Conservation (phyloP, 2,113 vertebrate species). For the Platanista minor region DNA sequence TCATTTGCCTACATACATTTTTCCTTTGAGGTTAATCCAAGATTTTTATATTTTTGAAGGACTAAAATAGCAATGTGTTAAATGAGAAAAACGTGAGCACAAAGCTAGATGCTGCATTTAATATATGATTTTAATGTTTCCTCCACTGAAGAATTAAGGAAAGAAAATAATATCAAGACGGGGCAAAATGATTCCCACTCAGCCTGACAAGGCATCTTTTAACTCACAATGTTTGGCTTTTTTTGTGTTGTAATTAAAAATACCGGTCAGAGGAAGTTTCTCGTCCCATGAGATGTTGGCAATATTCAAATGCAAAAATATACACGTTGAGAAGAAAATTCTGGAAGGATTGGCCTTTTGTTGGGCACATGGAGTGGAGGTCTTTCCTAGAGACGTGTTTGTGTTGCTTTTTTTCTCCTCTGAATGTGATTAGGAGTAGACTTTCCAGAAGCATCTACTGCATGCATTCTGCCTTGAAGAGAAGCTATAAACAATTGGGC, state of each 20-base stretch:
- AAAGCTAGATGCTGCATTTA: conserved; percentile 1
- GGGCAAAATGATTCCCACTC: fast-evolving
- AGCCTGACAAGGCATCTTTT: fast-evolving
- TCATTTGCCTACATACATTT: conserved; percentile 37
- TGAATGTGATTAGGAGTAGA: neutral
- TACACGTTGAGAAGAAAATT: fast-evolving
- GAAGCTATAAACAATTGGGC: neutral
- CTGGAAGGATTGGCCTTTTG: fast-evolving
- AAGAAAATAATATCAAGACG: neutral
- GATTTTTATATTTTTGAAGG: conserved; percentile 43
- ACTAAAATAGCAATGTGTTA: conserved; percentile 62
- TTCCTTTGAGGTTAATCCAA: conserved; percentile 70
- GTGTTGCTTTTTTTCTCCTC: neutral
- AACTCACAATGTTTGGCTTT: fast-evolving
- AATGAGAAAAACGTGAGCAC: conserved; percentile 67
- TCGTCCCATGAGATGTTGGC: fast-evolving
- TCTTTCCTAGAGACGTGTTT: neutral
- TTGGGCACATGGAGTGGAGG: neutral
- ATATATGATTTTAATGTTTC: neutral
- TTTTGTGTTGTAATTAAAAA: neutral
- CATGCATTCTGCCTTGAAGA: neutral
- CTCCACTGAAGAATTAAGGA: neutral
- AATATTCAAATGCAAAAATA: fast-evolving
- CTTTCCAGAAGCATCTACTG: neutral
- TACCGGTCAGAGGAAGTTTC: too few species aligned